A percentile compares a stretch with the other conserved stretches of the same genome.
phyloP scores from a whole-genome alignment of 2,888 invertebrate species.

The Lithophane semibrunnea region DNA sequence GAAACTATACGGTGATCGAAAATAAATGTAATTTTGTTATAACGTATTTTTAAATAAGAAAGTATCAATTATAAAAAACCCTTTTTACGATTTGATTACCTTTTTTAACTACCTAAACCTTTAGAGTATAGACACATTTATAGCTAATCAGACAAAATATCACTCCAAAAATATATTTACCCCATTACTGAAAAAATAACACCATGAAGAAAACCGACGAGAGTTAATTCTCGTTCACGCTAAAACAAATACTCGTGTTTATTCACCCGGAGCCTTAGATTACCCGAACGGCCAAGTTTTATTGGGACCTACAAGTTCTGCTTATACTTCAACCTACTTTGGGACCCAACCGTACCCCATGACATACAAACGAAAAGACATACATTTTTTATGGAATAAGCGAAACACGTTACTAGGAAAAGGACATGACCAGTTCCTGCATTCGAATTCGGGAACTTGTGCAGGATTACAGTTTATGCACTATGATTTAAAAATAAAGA shows the following conservation, averaged over 20 bases:
- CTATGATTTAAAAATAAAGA: too few relatives aligned
- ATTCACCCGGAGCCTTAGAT: constrained; percentile 52
- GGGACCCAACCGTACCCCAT: constrained; percentile 59
- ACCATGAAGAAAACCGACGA: constrained; percentile 3
- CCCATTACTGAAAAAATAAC: constrained; percentile 15
- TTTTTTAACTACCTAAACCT: too few relatives aligned
- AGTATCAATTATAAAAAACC: too few relatives aligned
- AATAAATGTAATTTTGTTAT: too few relatives aligned
- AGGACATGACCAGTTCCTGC: too few relatives aligned
- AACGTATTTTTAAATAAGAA: too few relatives aligned
- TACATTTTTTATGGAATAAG: constrained; percentile 75
- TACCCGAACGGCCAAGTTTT: constrained; percentile 60
- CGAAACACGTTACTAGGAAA: constrained; percentile 57
- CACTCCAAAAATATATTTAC: constrained; percentile 9
- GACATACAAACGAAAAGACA: constrained; percentile 68
- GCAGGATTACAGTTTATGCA: too few relatives aligned
- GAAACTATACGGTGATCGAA: too few relatives aligned
- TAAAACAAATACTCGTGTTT: constrained; percentile 55
- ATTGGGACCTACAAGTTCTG: constrained; percentile 58
- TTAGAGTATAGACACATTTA: constrained; percentile 27
- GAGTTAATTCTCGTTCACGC: constrained; percentile 11
- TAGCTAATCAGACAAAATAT: constrained; percentile 30
- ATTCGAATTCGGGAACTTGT: too few relatives aligned
- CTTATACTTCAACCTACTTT: constrained; percentile 59
- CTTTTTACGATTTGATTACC: too few relatives aligned